Base-by-base conservation (phyloP, 2,888 invertebrate species). In the Netelia inedita region DNA sequence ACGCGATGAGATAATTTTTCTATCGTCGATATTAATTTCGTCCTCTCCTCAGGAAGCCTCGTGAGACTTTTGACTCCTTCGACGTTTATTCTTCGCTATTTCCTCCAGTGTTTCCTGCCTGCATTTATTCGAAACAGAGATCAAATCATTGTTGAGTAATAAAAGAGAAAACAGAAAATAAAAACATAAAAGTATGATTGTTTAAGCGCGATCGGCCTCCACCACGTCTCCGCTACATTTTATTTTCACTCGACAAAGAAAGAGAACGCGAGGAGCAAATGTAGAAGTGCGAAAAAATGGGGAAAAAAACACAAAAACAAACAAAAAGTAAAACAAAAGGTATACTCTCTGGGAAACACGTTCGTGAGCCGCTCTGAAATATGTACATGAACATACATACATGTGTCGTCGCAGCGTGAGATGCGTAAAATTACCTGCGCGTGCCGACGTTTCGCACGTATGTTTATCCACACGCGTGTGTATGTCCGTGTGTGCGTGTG, bases 291-390 rank as follows among this genome's bases (percentile, higher is more conserved):
- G 61, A 66, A 81, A 79, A 63, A 80, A 73, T 61, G 72, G 69
- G 65, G 23, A 53, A 63, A 35, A 55, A 63, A 43, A 21, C 8
- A 41, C 19, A 11, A 3, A 23, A 61, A 61, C 23, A 80, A 61
- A 55, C 55, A 53, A 65, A 74, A 69, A 71, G 2, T 16, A 53
- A 75, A 85, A 72, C 87, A 85, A 87, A 89, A 88, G 87, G 87
- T 86, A 85, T 86, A 90, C 87, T 88, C 87, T 89, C 88, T 89
- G 87, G 88, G 88, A 86, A 76, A 86, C 85, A 91, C 89, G 89
- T 89, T 88, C 89, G 91, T 91, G 91, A 90, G 90, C 89, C 90
- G 88, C 89, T 90, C 90, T 90, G 89, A 88, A 75, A 89, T 89
- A 90, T 91, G 89, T 92, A 90, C 89, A 91, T 88, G 88, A 87